Evolutionary conservation across 2,888 invertebrate genomes (phyloP).

Genomic region (Spilarctia lutea): DNA sequence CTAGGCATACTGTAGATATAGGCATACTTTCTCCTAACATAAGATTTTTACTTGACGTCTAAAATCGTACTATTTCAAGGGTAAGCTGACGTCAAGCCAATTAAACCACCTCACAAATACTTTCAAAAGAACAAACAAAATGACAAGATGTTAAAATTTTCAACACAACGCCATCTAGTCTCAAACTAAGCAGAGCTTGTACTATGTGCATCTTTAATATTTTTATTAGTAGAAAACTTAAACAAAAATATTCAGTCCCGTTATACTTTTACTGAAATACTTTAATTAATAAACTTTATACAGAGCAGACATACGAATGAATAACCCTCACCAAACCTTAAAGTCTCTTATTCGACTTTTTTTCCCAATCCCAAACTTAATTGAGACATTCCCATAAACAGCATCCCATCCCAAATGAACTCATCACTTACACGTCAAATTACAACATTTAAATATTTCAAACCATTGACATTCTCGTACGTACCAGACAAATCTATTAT

Average conservation of each 20-base stretch:
- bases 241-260: no score
- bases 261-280: no score
- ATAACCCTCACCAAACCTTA: background rate
- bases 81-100: no score
- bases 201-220: no score
- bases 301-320: background rate
- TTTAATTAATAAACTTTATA: background rate
- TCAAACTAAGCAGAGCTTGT: no score
- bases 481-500: constrained; percentile 81
- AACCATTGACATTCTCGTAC: constrained; percentile 67
- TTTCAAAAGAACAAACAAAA: no score
- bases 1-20: background rate
- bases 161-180: no score
- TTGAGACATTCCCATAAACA: constrained; percentile 15
- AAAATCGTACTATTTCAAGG: no score
- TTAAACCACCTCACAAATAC: no score
- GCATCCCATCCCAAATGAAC: constrained; percentile 8
- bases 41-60: no score
- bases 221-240: no score
- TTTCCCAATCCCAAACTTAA: constrained; percentile 15
- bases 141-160: no score
- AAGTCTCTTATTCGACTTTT: background rate
- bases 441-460: constrained; percentile 20
- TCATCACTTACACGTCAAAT: constrained; percentile 18
- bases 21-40: background rate